phyloP scores from a whole-genome alignment of 2,113 vertebrate species.

The Psittacula cyanocephala region DNA sequence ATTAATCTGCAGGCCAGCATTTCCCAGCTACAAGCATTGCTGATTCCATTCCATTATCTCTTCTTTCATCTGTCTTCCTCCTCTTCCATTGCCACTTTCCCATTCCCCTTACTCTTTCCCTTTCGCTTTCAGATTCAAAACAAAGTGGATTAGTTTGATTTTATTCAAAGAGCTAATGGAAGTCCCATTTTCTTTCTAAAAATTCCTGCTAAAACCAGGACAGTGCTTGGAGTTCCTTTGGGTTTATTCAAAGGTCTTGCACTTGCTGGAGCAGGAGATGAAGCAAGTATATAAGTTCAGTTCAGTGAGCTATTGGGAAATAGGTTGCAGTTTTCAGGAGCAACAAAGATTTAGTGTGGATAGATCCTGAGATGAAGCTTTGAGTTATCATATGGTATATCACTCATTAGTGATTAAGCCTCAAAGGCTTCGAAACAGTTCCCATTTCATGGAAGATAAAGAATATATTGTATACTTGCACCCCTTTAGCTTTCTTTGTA shows the following conservation, averaged over 20 bases:
- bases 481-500: conserved; percentile 40
- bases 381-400: conserved; percentile 76
- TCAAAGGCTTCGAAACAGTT: conserved; percentile 66
- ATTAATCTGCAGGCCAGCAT: conserved; percentile 36
- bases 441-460: conserved; percentile 65
- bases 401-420: conserved; percentile 77
- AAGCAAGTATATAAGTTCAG: conserved; percentile 12
- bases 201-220: conserved; percentile 13
- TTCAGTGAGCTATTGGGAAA: conserved; percentile 48
- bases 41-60: not conserved
- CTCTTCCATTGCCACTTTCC: not conserved
- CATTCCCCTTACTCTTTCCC: not conserved
- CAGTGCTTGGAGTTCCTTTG: conserved; percentile 4
- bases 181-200: conserved; percentile 57
- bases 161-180: conserved; percentile 8
- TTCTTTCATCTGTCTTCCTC: not conserved
- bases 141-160: conserved; percentile 48
- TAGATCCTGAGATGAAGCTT: conserved; percentile 64
- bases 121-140: not conserved
- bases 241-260: conserved; percentile 6
- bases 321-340: conserved; percentile 18
- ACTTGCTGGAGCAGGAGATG: conserved; percentile 37
- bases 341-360: conserved; percentile 34
- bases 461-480: conserved; percentile 46
- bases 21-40: conserved; percentile 48